Conservation (phyloP, 2,113 vertebrate genomes). For the Cnemophilus loriae region DNA sequence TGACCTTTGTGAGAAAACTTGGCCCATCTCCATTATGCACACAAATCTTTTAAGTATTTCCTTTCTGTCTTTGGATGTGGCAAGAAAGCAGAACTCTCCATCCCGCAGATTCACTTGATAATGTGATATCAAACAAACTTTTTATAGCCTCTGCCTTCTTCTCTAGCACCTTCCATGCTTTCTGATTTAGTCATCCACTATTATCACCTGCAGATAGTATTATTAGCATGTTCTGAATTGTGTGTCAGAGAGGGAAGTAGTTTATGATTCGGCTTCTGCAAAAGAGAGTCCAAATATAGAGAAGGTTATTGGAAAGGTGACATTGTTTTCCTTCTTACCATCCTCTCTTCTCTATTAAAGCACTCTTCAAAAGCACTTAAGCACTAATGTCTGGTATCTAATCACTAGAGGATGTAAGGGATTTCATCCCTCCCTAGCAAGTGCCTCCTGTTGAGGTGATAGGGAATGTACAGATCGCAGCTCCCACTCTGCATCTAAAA, state of each 20-base stretch:
- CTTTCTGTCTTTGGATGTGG: background rate
- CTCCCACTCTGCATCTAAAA: background rate
- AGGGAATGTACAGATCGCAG: background rate
- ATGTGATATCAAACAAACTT: background rate
- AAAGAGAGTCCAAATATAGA: constrained; percentile 16
- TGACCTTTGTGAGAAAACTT: background rate
- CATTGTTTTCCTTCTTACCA: background rate
- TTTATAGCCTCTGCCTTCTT: background rate
- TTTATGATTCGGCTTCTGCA: constrained; percentile 10
- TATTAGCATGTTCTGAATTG: background rate
- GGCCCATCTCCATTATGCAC: background rate
- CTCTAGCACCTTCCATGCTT: background rate
- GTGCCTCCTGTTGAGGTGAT: background rate
- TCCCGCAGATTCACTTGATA: background rate
- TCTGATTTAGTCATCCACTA: background rate
- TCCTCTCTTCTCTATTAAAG: background rate
- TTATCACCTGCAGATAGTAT: background rate
- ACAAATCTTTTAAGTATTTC: background rate
- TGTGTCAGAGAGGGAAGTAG: background rate
- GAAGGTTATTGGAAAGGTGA: background rate
- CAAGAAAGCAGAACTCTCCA: background rate
- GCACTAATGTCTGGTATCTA: background rate
- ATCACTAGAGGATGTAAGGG: background rate
- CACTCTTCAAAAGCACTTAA: background rate
- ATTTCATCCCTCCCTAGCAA: background rate